phyloP scores from a whole-genome alignment of 2,797 vertebrate genomes.

The Helicolenus hilgendorfi region DNA sequence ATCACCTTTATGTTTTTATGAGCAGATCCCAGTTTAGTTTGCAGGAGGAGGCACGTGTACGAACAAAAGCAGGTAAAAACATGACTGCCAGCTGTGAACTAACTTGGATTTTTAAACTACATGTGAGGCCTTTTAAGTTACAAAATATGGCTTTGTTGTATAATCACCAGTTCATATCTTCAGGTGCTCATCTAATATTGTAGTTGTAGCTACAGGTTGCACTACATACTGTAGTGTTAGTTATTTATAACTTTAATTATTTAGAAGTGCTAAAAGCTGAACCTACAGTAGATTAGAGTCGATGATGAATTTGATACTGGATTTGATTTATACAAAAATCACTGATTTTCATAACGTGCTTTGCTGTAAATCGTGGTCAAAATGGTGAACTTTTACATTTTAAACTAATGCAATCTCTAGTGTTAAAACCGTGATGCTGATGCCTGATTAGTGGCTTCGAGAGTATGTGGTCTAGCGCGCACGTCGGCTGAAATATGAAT shows the following conservation, averaged over 20 bases:
- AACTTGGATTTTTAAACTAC: no score
- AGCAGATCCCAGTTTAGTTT: no score
- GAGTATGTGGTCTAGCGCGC: background rate
- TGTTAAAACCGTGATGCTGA: background rate
- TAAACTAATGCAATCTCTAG: background rate
- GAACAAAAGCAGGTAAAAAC: fast-evolving
- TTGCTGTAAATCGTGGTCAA: background rate
- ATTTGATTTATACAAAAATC: background rate
- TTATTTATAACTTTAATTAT: background rate
- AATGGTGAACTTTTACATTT: background rate
- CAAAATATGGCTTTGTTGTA: no score
- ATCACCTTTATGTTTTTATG: no score
- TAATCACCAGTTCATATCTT: background rate
- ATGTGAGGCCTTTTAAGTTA: no score
- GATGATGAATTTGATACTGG: background rate
- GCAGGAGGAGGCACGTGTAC: no score
- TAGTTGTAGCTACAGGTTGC: background rate
- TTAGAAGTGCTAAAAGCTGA: background rate
- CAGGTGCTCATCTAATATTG: background rate
- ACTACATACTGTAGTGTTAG: no score
- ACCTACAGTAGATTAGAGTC: background rate
- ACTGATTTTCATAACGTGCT: background rate
- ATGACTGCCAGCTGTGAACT: no score
- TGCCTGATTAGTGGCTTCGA: background rate
- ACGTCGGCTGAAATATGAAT: background rate